Conservation (phyloP, 2,797 vertebrate species). For the Picus viridis region DNA sequence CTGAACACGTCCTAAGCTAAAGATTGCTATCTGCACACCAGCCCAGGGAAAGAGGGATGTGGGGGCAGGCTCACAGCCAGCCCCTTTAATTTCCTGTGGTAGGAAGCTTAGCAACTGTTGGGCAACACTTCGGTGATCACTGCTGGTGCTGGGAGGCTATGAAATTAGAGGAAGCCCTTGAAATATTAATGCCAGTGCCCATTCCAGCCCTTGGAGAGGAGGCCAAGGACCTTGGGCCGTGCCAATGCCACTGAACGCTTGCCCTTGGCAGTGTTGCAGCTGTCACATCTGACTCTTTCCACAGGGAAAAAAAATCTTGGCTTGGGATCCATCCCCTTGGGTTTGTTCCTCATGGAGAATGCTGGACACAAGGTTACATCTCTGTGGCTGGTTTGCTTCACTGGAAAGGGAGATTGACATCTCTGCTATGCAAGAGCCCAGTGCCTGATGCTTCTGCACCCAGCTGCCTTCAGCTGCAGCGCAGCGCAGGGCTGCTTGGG, state of each 20-base stretch:
- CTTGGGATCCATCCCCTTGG: background rate
- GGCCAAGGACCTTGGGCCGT: conserved; percentile 13
- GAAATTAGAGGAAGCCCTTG: conserved; percentile 55
- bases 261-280: conserved; percentile 13
- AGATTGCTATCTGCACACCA: background rate
- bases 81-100: conserved; percentile 57
- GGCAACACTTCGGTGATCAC: conserved; percentile 29
- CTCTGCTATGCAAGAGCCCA: background rate
- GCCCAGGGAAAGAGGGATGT: background rate
- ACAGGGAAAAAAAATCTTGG: conserved; percentile 37
- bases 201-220: conserved; percentile 32
- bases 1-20: background rate
- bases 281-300: conserved; percentile 25
- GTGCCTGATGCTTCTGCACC: background rate
- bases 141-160: background rate
- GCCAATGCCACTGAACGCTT: conserved; percentile 9
- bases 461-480: background rate
- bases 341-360: conserved; percentile 21
- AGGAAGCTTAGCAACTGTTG: conserved; percentile 21
- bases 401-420: background rate
- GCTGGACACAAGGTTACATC: background rate
- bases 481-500: background rate
- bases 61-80: background rate
- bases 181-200: conserved; percentile 51
- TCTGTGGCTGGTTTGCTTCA: conserved; percentile 18